phyloP scores from a whole-genome alignment of 2,113 vertebrate genomes.

The Prunella himalayana region DNA sequence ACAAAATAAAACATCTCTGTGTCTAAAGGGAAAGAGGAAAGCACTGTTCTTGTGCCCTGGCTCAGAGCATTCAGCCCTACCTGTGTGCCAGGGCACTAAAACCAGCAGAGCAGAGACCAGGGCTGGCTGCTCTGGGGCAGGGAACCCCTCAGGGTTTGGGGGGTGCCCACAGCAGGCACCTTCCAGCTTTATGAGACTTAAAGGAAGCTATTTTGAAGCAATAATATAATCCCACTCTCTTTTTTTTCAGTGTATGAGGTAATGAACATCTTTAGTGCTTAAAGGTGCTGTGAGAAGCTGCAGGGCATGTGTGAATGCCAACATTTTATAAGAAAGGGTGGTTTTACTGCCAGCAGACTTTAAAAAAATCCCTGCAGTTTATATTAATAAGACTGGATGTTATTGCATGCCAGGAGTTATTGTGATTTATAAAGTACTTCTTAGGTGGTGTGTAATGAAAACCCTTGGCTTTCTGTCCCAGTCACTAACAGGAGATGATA shows the following conservation, averaged over 20 bases:
- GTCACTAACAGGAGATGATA: constrained; percentile 55
- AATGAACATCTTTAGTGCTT: constrained; percentile 35
- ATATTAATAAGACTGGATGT: constrained; percentile 72
- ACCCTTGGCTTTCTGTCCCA: constrained; percentile 46
- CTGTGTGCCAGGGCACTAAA: background rate
- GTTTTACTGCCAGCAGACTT: constrained; percentile 64
- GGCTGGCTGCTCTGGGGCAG: background rate
- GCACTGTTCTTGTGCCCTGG: background rate
- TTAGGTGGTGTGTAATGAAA: constrained; percentile 64
- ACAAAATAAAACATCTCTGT: background rate
- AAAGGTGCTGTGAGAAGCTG: constrained; percentile 47
- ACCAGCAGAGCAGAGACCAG: background rate
- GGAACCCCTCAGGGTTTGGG: background rate
- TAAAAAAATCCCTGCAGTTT: constrained; percentile 45
- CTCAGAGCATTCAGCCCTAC: background rate
- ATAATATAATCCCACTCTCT: background rate
- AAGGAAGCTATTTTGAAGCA: background rate
- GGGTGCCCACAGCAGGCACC: background rate
- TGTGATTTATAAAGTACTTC: constrained; percentile 74
- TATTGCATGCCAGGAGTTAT: constrained; percentile 70
- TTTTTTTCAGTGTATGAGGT: background rate
- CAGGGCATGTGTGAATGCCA: constrained; percentile 48
- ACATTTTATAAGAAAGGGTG: constrained; percentile 49
- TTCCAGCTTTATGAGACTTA: background rate
- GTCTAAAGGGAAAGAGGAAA: background rate